These are phyloP conservation scores for Pelodytes ibericus DNA, from an alignment of 2,797 vertebrate species.

Conservation along the genomic window DNA sequence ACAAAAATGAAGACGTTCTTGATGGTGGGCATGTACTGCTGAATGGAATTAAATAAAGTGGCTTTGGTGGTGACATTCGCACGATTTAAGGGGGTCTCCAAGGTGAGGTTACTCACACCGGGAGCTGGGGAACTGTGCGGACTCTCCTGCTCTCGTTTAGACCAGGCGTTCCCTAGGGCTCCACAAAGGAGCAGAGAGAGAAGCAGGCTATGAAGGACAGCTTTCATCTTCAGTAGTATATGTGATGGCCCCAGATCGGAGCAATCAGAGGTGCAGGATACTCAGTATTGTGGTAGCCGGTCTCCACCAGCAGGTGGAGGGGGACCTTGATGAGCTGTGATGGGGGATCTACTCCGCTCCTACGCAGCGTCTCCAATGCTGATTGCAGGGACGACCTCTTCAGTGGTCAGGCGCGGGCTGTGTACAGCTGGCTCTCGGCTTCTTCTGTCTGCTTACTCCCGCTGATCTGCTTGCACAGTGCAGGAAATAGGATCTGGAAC, in stretches of 20 bases:
- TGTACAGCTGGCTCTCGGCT: background rate
- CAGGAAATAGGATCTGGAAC: constrained; percentile 63
- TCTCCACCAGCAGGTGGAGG: constrained; percentile 12
- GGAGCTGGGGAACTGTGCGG: background rate
- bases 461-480: constrained; percentile 38
- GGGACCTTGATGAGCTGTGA: background rate
- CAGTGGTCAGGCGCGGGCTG: background rate
- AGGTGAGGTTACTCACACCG: constrained; percentile 19
- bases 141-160: constrained; percentile 26
- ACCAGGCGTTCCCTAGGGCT: constrained; percentile 4
- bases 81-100: constrained; percentile 56
- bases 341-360: background rate
- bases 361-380: background rate
- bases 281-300: background rate
- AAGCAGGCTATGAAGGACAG: background rate
- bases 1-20: constrained; percentile 85
- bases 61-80: constrained; percentile 64
- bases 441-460: background rate
- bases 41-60: constrained; percentile 75
- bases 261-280: background rate
- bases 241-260: constrained; percentile 19
- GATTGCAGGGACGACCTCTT: background rate
- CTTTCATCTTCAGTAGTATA: constrained; percentile 35
- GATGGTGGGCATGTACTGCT: constrained; percentile 84
- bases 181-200: constrained; percentile 46